Conservation (phyloP, 2,797 vertebrate genomes). For the Graptemys geographica region DNA sequence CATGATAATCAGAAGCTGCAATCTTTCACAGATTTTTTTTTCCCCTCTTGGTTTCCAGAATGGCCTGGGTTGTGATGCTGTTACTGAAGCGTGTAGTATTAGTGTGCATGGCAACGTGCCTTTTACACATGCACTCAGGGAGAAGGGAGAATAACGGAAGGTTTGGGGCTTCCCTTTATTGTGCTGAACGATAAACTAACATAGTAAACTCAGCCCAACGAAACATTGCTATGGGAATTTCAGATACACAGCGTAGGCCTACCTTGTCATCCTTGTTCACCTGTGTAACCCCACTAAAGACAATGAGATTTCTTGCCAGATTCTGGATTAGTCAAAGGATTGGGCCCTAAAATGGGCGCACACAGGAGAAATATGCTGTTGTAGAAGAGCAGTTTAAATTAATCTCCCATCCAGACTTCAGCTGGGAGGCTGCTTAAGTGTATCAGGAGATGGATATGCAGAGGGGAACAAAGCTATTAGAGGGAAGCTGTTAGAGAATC, state of each 20-base stretch:
- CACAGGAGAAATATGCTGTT: background rate
- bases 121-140: background rate
- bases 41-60: background rate
- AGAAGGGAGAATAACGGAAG: background rate
- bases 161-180: background rate
- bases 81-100: background rate
- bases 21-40: background rate
- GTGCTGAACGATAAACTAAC: background rate
- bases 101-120: background rate
- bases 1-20: background rate
- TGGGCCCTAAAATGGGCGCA: background rate
- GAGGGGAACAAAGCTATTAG: background rate
- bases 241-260: background rate
- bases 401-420: background rate
- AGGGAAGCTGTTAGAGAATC: background rate
- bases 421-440: background rate
- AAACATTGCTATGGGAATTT: background rate
- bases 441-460: background rate
- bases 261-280: background rate
- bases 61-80: background rate
- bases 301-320: background rate
- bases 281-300: background rate
- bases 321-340: background rate
- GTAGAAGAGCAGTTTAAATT: background rate
- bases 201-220: background rate